Percentiles rank a stretch among this genome's conserved stretches.
These are phyloP conservation scores for Cephus pygmeus DNA, from an alignment of 2,888 invertebrate genomes.

Conservation along the genomic window DNA sequence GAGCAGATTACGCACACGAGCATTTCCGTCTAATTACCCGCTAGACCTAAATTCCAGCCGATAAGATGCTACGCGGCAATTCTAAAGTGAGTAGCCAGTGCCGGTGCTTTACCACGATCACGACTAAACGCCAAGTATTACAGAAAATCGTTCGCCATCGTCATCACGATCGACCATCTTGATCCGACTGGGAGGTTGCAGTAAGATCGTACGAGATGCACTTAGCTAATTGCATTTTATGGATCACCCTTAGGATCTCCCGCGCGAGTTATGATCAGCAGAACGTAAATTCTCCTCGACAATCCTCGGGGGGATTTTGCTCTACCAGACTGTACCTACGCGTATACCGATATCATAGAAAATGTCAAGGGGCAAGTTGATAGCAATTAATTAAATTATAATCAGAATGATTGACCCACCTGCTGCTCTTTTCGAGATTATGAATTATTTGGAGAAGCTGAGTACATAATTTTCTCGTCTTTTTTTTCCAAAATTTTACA, in stretches of 20 bases:
- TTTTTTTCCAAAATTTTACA: not conserved
- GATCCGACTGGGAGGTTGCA: not conserved
- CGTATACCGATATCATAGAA: too few relatives aligned
- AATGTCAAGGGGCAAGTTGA: not conserved
- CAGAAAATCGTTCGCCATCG: not conserved
- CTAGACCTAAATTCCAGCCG: slow-evolving; percentile 38
- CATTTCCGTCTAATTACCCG: slow-evolving; percentile 37
- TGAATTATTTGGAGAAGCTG: not conserved
- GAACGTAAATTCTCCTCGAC: not conserved
- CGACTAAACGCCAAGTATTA: not conserved
- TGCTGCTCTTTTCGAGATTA: not conserved
- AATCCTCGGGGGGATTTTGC: not conserved
- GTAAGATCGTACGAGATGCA: not conserved
- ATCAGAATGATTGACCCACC: not conserved
- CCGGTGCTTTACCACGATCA: not conserved
- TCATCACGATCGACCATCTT: not conserved
- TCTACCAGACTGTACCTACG: too few relatives aligned
- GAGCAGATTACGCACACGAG: slow-evolving; percentile 38
- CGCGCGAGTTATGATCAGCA: not conserved
- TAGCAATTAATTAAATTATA: not conserved
- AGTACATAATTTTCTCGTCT: too few relatives aligned
- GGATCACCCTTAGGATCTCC: not conserved
- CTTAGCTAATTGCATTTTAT: not conserved
- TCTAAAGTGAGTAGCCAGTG: slow-evolving; percentile 2
- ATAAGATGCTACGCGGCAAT: slow-evolving; percentile 26